A percentile compares a stretch with the other conserved stretches of the same genome.
phyloP scores from a whole-genome alignment of 2,888 invertebrate genomes.

The Cephus sareptanus region DNA sequence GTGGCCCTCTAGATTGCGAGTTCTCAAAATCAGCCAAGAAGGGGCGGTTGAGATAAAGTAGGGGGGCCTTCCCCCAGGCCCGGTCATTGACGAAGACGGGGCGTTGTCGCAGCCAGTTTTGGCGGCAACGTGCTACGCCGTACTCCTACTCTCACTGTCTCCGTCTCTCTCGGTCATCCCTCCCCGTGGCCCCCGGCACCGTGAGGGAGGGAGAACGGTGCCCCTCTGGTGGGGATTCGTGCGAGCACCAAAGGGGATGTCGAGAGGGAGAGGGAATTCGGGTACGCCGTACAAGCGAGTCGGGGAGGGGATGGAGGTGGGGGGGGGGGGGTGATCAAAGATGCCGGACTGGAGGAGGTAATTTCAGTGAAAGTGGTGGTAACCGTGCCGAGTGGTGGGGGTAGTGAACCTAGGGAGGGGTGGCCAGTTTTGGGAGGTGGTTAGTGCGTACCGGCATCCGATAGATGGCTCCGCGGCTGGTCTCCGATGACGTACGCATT shows the following conservation, averaged over 20 bases:
- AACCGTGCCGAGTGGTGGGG: background rate
- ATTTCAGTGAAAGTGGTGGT: background rate
- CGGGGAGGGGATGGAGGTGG: background rate
- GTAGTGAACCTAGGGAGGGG: background rate
- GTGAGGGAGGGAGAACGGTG: background rate
- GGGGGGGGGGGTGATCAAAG: background rate
- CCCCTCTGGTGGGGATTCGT: background rate
- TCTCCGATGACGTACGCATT: constrained; percentile 45
- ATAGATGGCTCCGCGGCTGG: constrained; percentile 47
- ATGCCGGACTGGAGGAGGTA: background rate
- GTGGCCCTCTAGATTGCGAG: background rate
- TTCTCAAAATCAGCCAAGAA: background rate
- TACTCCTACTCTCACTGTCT: background rate
- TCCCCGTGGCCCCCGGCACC: background rate
- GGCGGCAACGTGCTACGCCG: constrained; percentile 14
- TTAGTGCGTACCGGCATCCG: constrained; percentile 47
- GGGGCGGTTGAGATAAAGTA: background rate
- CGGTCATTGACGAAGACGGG: constrained; percentile 5
- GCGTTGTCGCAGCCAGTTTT: constrained; percentile 5
- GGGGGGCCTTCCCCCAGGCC: background rate
- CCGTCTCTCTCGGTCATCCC: background rate
- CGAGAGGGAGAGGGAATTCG: background rate
- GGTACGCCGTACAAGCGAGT: constrained; percentile 3
- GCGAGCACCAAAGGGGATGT: background rate
- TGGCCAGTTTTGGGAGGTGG: background rate